These are phyloP conservation scores for Panorpa germanica DNA, from an alignment of 2,888 invertebrate genomes.

Conservation along the genomic window DNA sequence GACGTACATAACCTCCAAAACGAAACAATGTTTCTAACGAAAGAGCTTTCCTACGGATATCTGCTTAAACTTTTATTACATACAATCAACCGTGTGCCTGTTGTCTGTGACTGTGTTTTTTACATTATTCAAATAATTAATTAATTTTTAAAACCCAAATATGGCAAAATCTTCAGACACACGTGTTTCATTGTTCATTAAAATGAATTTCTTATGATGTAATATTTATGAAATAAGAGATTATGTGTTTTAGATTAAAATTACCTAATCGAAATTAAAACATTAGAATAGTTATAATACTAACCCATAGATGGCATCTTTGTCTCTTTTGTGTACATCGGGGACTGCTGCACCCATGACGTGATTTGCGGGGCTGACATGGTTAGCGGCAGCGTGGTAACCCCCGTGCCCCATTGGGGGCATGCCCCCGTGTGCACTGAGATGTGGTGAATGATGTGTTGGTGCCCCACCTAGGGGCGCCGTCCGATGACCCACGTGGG, in stretches of 20 bases:
- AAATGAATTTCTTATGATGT: not conserved
- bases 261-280: constrained; percentile 8
- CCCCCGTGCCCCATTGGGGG: constrained; percentile 36
- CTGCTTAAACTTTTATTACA: too few species aligned
- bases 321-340: constrained; percentile 92
- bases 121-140: too few species aligned
- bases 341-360: constrained; percentile 66
- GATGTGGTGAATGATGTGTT: constrained; percentile 66
- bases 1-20: too few species aligned
- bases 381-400: constrained; percentile 49
- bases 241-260: too few species aligned
- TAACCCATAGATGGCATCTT: constrained; percentile 98
- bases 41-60: too few species aligned
- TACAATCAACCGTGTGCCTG: too few species aligned
- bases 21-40: too few species aligned
- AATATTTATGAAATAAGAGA: too few species aligned
- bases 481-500: constrained; percentile 46
- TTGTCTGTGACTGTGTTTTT: too few species aligned
- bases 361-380: constrained; percentile 74
- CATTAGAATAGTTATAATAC: constrained; percentile 21
- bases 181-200: too few species aligned
- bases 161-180: too few species aligned
- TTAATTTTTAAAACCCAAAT: too few species aligned
- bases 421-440: constrained; percentile 49
- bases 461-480: constrained; percentile 36